A percentile compares a stretch with the other conserved stretches of the same genome.
These are phyloP conservation scores for Rutilus rutilus DNA, from an alignment of 2,113 vertebrate species.

Conservation along the genomic window DNA sequence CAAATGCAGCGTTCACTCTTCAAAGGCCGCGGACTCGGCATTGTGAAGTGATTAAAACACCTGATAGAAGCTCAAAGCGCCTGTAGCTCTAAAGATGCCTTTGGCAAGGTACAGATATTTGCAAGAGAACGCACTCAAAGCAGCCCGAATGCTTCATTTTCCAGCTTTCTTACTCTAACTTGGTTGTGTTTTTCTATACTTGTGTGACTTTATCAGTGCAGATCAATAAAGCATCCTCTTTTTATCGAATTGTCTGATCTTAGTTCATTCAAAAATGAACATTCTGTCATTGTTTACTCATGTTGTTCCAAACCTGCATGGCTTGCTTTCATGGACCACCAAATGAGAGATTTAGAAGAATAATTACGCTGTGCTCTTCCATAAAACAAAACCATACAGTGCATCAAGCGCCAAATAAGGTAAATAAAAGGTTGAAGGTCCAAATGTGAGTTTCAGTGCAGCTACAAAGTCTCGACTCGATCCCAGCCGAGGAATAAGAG, in stretches of 20 bases:
- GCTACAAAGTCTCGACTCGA: no score
- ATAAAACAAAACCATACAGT: not conserved
- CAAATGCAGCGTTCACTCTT: conserved; percentile 63
- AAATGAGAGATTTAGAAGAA: not conserved
- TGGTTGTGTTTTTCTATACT: not conserved
- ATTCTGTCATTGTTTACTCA: not conserved
- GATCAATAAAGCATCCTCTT: not conserved
- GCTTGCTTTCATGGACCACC: not conserved
- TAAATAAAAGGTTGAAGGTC: not conserved
- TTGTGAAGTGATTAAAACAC: conserved; percentile 76
- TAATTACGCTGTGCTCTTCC: not conserved
- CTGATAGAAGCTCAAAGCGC: conserved; percentile 75
- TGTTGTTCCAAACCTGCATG: not conserved
- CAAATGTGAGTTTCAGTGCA: no score
- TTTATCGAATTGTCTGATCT: not conserved
- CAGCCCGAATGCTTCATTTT: conserved; percentile 2
- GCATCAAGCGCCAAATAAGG: not conserved
- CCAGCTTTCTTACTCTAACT: not conserved
- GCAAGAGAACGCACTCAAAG: conserved; percentile 63
- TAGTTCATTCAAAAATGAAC: not conserved
- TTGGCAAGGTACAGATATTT: conserved; percentile 74
- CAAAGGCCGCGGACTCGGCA: conserved; percentile 72
- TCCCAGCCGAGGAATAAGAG: no score
- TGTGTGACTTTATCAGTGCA: not conserved
- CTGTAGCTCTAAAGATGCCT: conserved; percentile 73